Evolutionary conservation across 2,113 vertebrate species (phyloP).

Genomic region (Rhea americana): DNA sequence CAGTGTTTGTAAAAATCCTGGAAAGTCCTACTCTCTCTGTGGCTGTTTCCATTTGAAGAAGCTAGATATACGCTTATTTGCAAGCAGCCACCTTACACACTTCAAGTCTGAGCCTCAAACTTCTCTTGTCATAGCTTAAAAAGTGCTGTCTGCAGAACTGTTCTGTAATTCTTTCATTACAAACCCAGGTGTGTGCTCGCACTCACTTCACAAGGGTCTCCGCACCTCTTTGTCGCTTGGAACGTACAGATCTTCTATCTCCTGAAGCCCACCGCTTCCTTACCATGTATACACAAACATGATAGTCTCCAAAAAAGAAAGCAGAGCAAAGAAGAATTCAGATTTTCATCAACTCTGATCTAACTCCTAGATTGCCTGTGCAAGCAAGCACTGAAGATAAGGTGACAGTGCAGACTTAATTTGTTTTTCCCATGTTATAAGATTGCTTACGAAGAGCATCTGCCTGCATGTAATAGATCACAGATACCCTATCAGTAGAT

Average conservation of each 20-base stretch:
- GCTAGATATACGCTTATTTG: not conserved
- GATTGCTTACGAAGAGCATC: not conserved
- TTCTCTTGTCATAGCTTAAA: not conserved
- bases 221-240: not conserved
- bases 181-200: not conserved
- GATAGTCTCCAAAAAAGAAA: not conserved
- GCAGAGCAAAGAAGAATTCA: not conserved
- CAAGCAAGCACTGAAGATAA: not conserved
- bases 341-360: not conserved
- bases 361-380: not conserved
- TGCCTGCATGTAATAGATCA: not conserved
- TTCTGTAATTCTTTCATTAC: too few species aligned
- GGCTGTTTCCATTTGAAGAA: not conserved
- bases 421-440: not conserved
- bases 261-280: rapidly evolving
- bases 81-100: not conserved
- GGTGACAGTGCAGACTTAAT: not conserved
- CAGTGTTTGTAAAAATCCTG: not conserved
- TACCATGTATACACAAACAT: not conserved
- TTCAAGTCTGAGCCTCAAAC: not conserved
- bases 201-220: not conserved
- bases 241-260: not conserved
- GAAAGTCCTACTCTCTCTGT: not conserved
- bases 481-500: not conserved
- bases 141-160: not conserved